Evolutionary conservation across 2,113 vertebrate genomes (phyloP).

Genomic region (Leucosticte australis): DNA sequence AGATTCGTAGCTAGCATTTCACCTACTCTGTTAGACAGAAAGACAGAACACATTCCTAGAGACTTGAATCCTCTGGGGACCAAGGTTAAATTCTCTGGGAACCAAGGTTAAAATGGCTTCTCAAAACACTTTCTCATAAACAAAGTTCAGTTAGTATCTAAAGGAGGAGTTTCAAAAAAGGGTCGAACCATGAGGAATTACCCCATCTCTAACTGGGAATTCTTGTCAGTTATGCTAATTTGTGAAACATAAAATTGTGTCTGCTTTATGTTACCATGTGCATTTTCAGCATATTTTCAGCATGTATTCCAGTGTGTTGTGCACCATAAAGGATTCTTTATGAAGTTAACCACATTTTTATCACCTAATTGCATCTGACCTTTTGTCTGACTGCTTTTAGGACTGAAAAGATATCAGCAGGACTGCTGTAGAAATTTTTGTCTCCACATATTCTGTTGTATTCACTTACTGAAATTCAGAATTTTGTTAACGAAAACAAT

Average conservation of each 20-base stretch:
- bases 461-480: background rate
- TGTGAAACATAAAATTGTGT: background rate
- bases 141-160: background rate
- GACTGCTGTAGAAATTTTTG: background rate
- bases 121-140: background rate
- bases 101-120: background rate
- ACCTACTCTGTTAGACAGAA: background rate
- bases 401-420: background rate
- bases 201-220: background rate
- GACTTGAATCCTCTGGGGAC: background rate
- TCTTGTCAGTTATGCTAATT: background rate
- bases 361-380: background rate
- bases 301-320: background rate
- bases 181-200: background rate
- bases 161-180: background rate
- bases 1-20: background rate
- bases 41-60: background rate
- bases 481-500: background rate
- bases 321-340: background rate
- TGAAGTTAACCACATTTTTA: background rate
- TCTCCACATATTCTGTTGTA: background rate
- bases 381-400: background rate
- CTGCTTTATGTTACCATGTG: rapidly evolving
- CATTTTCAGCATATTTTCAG: rapidly evolving
- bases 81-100: background rate